phyloP scores from a whole-genome alignment of 2,113 vertebrate genomes.

The Gymnobelideus leadbeateri region DNA sequence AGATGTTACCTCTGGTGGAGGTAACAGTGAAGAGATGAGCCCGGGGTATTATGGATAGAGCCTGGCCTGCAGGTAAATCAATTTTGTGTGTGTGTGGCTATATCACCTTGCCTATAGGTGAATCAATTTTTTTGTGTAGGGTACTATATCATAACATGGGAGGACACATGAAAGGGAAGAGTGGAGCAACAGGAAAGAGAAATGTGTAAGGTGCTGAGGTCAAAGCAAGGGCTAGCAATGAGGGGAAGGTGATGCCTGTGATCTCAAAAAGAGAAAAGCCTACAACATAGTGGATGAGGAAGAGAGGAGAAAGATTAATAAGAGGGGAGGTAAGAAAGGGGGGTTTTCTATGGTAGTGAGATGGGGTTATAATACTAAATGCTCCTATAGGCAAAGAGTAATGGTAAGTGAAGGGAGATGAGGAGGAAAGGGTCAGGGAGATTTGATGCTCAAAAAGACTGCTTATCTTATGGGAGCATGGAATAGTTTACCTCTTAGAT shows the following conservation, averaged over 20 bases:
- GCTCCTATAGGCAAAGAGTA: background rate
- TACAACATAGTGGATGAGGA: background rate
- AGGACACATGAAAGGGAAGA: background rate
- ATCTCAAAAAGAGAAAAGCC: background rate
- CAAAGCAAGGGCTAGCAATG: background rate
- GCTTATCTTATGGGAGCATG: background rate
- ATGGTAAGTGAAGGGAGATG: background rate
- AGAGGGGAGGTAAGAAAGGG: background rate
- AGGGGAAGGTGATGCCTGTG: background rate
- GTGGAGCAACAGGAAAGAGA: background rate
- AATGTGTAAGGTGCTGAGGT: background rate
- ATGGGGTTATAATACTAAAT: background rate
- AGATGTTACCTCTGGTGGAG: background rate
- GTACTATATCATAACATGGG: background rate
- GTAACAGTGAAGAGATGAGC: background rate
- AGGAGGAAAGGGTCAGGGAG: background rate
- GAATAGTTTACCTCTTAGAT: background rate
- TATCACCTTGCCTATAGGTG: no score
- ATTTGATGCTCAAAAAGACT: background rate
- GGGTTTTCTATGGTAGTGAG: background rate
- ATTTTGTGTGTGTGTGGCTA: background rate
- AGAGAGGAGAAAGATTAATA: background rate
- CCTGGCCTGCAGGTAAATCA: background rate
- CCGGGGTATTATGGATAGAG: background rate
- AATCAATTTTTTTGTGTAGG: background rate